Base-by-base conservation (phyloP, 1,140 invertebrate species). In the Zaprionus inermis region DNA sequence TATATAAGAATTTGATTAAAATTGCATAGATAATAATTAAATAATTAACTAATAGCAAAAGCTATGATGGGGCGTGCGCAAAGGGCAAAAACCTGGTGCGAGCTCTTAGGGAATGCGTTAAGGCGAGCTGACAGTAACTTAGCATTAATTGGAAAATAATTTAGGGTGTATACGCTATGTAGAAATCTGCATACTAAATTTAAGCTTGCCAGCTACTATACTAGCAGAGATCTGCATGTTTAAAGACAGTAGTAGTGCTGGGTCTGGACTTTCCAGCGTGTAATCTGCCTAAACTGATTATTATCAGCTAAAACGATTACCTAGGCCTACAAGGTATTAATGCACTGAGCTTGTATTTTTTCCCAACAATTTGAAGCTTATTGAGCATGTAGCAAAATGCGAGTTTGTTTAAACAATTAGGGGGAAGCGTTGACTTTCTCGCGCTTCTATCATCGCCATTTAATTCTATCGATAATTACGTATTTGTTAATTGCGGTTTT, bases 1-100 rank as follows among this genome's bases (percentile, higher is more conserved):
- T 49, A 49, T 49, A 11, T 49, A 49, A 49, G 44, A 49, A 49
- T 49, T 49, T 49, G 44, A 49, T 49, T 49, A 22, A 49, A 20
- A 49, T 22, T 12, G 44, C 4, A 20, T 11, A 20, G 18, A 49
- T 49, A 3, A 49, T 12, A 49, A 49, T 49, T 22, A 49, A 3
- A 49, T 12, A 49, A 49, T 49, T 22, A 49, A 49, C 11, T 18
- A 22, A 11, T 12, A 12, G 44, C 6, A 22, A 5, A 49, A 49
- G 18, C 12, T 22, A 49, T 20, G 18, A 20, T 49, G 44, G 18
- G 44, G 20, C 1, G 11, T 22, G 20, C 44, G 4, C 9, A 46
- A 20, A 16, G 10, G 7, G 3, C 0, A 49, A 18, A 20, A 20
- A 49, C 44, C 44, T 12, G 5, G 44, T 49, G 20, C n/a, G 7